phyloP scores from a whole-genome alignment of 2,888 invertebrate species.

The Acronicta psi region DNA sequence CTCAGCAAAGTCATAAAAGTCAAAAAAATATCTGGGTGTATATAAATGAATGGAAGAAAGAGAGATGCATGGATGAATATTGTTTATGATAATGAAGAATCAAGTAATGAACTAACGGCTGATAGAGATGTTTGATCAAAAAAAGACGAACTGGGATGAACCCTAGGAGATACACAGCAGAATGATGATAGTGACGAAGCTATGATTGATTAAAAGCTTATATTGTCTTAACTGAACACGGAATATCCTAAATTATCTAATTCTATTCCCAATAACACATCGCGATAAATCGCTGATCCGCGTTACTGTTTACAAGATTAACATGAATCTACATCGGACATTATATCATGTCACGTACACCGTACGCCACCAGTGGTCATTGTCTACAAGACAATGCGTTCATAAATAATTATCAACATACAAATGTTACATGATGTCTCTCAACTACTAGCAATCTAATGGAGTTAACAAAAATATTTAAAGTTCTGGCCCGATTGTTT shows the following conservation, averaged over 20 bases:
- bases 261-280: slow-evolving; percentile 13
- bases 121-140: too few species aligned
- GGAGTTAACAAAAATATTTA: slow-evolving; percentile 53
- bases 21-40: too few species aligned
- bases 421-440: slow-evolving; percentile 47
- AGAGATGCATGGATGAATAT: too few species aligned
- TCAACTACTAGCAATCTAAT: slow-evolving; percentile 15
- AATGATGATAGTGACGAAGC: too few species aligned
- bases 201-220: neutral
- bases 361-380: slow-evolving; percentile 58
- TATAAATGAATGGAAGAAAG: too few species aligned
- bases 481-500: slow-evolving; percentile 4
- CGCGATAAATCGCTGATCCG: slow-evolving; percentile 39
- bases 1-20: too few species aligned
- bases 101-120: neutral
- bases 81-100: too few species aligned
- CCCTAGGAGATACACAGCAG: too few species aligned
- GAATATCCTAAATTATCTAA: slow-evolving; percentile 9
- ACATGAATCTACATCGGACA: slow-evolving; percentile 36
- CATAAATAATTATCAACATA: slow-evolving; percentile 70
- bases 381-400: slow-evolving; percentile 75
- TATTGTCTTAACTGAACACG: neutral
- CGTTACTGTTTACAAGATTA: slow-evolving; percentile 40
- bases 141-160: too few species aligned
- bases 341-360: slow-evolving; percentile 64